Base-by-base conservation (phyloP, 2,113 vertebrate genomes). In the Stercorarius parasiticus region DNA sequence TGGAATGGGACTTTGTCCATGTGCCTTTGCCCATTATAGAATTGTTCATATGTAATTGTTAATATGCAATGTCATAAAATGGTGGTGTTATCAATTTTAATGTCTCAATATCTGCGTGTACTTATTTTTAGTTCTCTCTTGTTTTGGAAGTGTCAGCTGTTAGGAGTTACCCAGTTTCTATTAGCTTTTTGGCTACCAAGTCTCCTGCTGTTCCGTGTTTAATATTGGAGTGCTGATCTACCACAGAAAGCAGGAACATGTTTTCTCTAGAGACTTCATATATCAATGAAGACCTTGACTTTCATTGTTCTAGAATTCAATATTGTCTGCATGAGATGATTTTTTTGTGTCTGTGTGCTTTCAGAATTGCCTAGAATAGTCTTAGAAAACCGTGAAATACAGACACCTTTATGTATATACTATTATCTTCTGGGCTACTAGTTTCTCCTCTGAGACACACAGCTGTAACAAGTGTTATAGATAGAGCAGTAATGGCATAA, bases 381-480 rank as follows among this genome's bases (percentile, higher is more conserved):
- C 15, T 66, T 73, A 50, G 53, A 76, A 69, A 27, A 16, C 15
- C 32, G 5, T 67, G 25, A 87, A 78, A 62, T 62, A 34, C 0
- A 80, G 53, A 19, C 7, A 17, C 13, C 16, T 89, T 25, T 47
- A 34, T 5, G 36, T 66, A 29, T 11, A 32, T 2, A 11, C n/a
- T 59, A 1, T 34, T 66, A 18, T 15, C 34, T 73, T 69, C 34
- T 84, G 8, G 67, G 29, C 55, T 81, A 4, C 55, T 69, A 2
- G 79, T 82, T 89, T 91, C 72, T 84, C 0, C 64, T 92, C 21
- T 61, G 62, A 82, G 34, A 36, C 40, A 38, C 27, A n/a, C 82
- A 93, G 74, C 87, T 96, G 70, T 86, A 82, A 77, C 90, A 93
- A 79, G 47, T 97, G 82, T 73, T 70, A 38, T 1, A 81, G 53